Base-by-base conservation (phyloP, 2,797 vertebrate species). In the Gymnoscopelus microlampas region DNA sequence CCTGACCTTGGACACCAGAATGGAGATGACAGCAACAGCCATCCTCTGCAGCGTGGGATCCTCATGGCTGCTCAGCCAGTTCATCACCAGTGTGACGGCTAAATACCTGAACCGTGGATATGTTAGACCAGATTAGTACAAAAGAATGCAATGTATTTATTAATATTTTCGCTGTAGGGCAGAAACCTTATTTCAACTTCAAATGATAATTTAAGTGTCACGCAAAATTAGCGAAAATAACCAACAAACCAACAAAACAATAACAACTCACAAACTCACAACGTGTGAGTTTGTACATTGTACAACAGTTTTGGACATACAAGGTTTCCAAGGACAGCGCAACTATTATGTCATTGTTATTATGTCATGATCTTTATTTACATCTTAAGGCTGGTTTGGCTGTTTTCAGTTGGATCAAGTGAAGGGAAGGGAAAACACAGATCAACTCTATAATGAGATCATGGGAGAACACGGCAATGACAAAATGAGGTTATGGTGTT, bases 31-130 rank as follows among this genome's bases (percentile, higher is more conserved):
- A 8, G 97, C 96, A 76, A 98, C 96, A 5, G 96, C 95, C 95
- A 97, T 97, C 84, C 95, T 95, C 88, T 97, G 97, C 87, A 98
- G 95, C 66, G 95, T 95, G 63, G 94, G 94, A 79, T 98, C 96
- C 77, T 96, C 95, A 10, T 96, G 94, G 88, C 94, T 95, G 76
- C 95, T 96, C 70, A 98, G 91, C 96, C 95, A 96, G 88, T 95
- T 95, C 93, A 98, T 98, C 80, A 97, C 96, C 88, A 98, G 94
- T 79, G 94, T 96, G 81, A 95, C 94, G 10, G 97, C 96, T 88
- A 96, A 95, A 89, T 96, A 98, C 86, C 97, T 99, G 86, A 60
- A 71, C 63, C 56, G 39, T 55, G 57, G 82, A 69, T 44, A 10
- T 10, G 9, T 44, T 8, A 44, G 39, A 44, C 39, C 39, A 44